Conservation (phyloP, 2,113 vertebrate genomes). For the Pycnonotus jocosus region DNA sequence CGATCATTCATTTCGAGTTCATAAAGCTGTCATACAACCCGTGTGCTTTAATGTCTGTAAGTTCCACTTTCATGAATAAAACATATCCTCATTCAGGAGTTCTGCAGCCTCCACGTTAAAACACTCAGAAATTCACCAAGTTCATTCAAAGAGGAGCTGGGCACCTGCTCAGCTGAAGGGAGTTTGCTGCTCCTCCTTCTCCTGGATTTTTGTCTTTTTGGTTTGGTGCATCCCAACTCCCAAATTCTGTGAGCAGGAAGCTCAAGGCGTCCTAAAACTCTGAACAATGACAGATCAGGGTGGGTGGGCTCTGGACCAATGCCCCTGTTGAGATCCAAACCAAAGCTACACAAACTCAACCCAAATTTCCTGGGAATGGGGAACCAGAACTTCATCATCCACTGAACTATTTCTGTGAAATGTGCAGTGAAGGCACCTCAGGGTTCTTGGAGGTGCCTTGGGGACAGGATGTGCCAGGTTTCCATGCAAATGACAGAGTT, state of each 20-base stretch:
- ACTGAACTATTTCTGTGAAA: not conserved
- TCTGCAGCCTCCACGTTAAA: not conserved
- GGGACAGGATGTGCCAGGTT: not conserved
- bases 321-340: not conserved
- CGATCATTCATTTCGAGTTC: not conserved
- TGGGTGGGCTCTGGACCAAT: not conserved
- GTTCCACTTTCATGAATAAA: constrained; percentile 36
- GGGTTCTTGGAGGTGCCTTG: not conserved
- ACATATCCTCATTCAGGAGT: not conserved
- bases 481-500: not conserved
- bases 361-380: not conserved
- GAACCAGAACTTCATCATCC: not conserved
- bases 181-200: not conserved
- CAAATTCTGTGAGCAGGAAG: not conserved
- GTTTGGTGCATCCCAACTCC: not conserved
- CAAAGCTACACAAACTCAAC: not conserved
- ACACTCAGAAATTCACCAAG: not conserved
- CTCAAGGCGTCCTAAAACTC: not conserved
- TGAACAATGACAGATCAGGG: not conserved
- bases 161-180: not conserved
- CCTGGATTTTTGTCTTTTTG: not conserved
- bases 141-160: not conserved
- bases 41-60: not conserved
- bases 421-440: not conserved
- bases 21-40: constrained; percentile 8